Evolutionary conservation across 2,113 vertebrate genomes (phyloP), one percentile per base, ranked within the genome.

Genomic region (Uria aalge): DNA sequence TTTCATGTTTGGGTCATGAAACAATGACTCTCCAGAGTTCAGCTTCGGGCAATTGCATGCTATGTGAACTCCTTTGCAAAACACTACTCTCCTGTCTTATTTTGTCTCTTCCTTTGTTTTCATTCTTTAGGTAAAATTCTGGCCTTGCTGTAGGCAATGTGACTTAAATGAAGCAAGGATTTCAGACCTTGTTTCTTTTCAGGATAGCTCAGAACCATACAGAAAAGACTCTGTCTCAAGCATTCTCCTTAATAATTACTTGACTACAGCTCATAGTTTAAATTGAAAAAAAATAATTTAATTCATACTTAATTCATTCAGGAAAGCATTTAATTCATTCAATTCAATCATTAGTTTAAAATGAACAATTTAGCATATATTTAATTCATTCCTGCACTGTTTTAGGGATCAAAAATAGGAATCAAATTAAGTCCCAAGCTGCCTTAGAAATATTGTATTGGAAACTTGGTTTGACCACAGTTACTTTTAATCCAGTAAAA

Each of bases 21-120:
- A 69, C 66, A 89, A 34, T 68, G 60, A 91, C 53, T 77, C 52
- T 86, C 23, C 47, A 57, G 63, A 92, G 73, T 68, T 87, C 73
- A 89, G 27, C 67, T 92, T 38, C 56, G 57, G 69, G 57, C 83
- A 85, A 4, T 17, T 78, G 30, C 56, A 41, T 48, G 43, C 48
- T 91, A 21, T 3, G 5, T 66, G 73, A 75, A 75, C 45, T 92
- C 53, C 73, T 92, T 79, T 55, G 66, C 87, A 87, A 88, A 87
- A 82, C 48, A 45, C 24, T 53, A 24, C 13, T 53, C 10, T 82
- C 16, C 45, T 6, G 4, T 82, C 48, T 91, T 74, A 41, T 55
- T 96, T 94, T 85, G 48, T 75, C 40, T 94, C 66, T 93, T 82
- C 50, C 27, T 81, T 88, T 52, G 43, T 85, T 95, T 77, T 85